Evolutionary conservation across 2,888 invertebrate genomes (phyloP).

Genomic region (Melinaea marsaeus): DNA sequence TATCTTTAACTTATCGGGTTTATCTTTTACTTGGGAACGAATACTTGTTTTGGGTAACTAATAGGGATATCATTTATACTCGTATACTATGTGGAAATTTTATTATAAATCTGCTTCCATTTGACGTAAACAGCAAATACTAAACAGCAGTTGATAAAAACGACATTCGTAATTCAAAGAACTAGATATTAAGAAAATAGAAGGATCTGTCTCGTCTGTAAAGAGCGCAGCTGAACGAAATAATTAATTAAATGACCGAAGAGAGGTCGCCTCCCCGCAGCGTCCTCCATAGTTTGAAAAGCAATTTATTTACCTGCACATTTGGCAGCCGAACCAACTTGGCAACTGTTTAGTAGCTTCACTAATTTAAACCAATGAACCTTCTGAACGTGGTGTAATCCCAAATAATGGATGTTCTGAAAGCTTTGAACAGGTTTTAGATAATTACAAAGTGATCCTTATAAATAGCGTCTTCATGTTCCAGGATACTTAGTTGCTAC

Average conservation of each 20-base stretch:
- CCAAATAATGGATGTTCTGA: conserved; percentile 23
- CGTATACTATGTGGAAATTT: no score
- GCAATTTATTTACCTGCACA: conserved; percentile 31
- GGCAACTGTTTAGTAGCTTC: conserved; percentile 30
- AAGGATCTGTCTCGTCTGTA: neutral
- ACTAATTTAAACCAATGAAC: conserved; percentile 31
- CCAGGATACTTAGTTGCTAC: neutral
- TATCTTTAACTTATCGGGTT: no score
- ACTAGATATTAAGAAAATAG: conserved; percentile 3
- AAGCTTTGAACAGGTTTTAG: conserved; percentile 16
- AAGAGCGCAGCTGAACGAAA: conserved; percentile 12
- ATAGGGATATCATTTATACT: no score
- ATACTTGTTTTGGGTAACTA: no score
- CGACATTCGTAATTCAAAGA: neutral
- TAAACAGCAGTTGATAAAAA: neutral
- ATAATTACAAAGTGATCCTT: conserved; percentile 15
- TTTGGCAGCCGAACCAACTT: conserved; percentile 28
- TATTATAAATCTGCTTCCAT: no score
- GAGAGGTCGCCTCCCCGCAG: conserved; percentile 10
- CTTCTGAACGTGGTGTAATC: conserved; percentile 28
- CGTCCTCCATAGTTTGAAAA: conserved; percentile 14
- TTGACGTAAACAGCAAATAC: neutral
- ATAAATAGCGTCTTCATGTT: conserved; percentile 17
- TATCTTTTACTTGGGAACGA: no score
- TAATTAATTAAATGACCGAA: conserved; percentile 22